Conservation (phyloP, 2,113 vertebrate species). For the Poicephalus gulielmi region DNA sequence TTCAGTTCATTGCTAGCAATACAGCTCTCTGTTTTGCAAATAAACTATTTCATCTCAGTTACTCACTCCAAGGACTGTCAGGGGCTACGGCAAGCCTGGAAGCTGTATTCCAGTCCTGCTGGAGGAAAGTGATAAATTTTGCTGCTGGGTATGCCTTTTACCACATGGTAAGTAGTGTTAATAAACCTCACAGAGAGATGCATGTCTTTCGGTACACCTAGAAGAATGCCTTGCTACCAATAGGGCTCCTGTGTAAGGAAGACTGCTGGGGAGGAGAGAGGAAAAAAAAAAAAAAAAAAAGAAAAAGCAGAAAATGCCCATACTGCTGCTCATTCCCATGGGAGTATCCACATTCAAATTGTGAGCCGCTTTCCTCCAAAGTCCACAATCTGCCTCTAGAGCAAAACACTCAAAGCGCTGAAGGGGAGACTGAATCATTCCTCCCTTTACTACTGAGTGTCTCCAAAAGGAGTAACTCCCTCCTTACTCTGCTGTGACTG, state of each 20-base stretch:
- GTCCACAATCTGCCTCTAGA: not conserved
- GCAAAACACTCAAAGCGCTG: not conserved
- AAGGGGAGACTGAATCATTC: not conserved
- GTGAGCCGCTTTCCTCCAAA: not conserved
- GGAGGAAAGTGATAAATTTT: not conserved
- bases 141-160: not conserved
- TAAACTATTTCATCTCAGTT: conserved; percentile 14
- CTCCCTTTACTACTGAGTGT: not conserved
- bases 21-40: conserved; percentile 32
- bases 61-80: not conserved
- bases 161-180: not conserved
- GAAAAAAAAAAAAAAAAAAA: no score
- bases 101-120: not conserved
- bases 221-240: not conserved
- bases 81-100: not conserved
- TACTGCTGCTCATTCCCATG: not conserved
- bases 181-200: not conserved
- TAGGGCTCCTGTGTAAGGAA: not conserved
- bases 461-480: not conserved
- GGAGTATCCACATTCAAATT: not conserved
- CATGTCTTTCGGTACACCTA: not conserved
- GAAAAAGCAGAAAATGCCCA: not conserved
- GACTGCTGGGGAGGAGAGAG: not conserved
- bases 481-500: not conserved
- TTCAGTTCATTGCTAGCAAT: not conserved